Percentiles rank a stretch among this genome's conserved stretches.
Evolutionary conservation across 1,140 invertebrate species (phyloP).

Genomic region (Drosophila paulistorum): DNA sequence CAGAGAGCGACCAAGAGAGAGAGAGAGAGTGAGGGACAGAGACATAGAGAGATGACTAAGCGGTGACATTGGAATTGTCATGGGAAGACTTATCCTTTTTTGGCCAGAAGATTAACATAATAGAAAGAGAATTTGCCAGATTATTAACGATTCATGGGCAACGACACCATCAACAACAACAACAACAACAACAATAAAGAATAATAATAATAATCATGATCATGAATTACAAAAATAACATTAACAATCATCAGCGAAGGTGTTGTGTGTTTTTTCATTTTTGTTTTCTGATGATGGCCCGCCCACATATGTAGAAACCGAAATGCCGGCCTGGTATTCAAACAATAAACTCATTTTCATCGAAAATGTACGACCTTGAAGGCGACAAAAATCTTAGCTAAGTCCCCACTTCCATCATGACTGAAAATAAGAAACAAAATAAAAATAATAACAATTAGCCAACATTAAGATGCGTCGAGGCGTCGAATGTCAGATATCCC

Average conservation of each 20-base stretch:
- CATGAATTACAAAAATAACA: constrained; percentile 79
- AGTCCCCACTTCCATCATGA: constrained; percentile 29
- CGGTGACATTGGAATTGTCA: constrained; percentile 45
- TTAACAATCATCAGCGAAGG: constrained; percentile 69
- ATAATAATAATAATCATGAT: constrained; percentile 35
- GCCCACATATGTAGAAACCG: constrained; percentile 38
- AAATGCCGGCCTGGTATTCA: constrained; percentile 44
- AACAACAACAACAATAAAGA: constrained; percentile 23
- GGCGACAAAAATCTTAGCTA: constrained; percentile 43
- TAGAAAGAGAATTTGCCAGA: constrained; percentile 1
- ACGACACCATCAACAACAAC: constrained; percentile 25
- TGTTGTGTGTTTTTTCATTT: constrained; percentile 51
- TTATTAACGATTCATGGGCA: constrained; percentile 32
- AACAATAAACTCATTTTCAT: constrained; percentile 79
- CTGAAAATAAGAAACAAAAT: constrained; percentile 18
- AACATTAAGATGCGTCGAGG: neutral
- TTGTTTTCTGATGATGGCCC: constrained; percentile 40
- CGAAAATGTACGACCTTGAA: constrained; percentile 69
- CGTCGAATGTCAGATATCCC: neutral
- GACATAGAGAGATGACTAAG: constrained; percentile 50
- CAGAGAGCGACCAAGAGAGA: neutral
- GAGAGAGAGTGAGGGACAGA: constrained; percentile 14
- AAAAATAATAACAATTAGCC: constrained; percentile 6
- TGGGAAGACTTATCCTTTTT: constrained; percentile 22
- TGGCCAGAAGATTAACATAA: constrained; percentile 10